These are phyloP conservation scores for Microcebus griseorufus DNA, from an alignment of 2,113 vertebrate species.

Conservation along the genomic window DNA sequence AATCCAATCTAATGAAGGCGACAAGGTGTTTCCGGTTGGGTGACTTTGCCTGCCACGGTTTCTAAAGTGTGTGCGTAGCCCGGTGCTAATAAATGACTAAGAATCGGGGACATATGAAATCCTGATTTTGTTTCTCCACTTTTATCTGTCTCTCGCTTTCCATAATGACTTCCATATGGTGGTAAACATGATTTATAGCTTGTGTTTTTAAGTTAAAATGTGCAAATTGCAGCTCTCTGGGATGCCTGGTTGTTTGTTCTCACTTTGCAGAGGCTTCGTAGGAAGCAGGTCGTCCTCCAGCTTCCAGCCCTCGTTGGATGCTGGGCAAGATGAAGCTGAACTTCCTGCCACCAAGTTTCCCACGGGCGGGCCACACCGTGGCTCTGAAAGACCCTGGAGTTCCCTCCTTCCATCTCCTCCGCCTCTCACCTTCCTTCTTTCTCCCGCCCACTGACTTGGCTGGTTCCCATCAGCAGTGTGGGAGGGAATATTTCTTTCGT, in stretches of 20 bases:
- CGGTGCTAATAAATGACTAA: constrained; percentile 38
- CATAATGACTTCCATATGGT: constrained; percentile 46
- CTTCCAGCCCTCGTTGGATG: fast-evolving
- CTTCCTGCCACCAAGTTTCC: neutral
- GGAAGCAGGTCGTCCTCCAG: neutral
- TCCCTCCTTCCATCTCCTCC: neutral
- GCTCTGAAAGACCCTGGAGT: neutral
- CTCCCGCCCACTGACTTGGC: neutral
- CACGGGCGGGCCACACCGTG: fast-evolving
- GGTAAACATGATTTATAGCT: constrained; percentile 47
- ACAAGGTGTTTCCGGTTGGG: constrained; percentile 43
- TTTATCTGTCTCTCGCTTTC: constrained; percentile 42
- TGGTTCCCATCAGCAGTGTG: neutral
- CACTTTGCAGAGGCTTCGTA: neutral
- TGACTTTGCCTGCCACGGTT: neutral
- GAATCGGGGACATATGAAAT: constrained; percentile 25
- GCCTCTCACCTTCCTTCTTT: neutral
- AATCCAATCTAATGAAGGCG: constrained; percentile 52
- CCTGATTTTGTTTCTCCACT: constrained; percentile 42
- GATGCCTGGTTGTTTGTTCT: neutral
- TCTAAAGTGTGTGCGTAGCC: neutral
- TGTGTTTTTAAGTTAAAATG: constrained; percentile 17
- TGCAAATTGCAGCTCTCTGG: neutral
- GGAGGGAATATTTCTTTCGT: neutral
- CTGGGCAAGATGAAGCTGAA: neutral